These are phyloP conservation scores for Cotesia glomerata DNA, from an alignment of 1,140 invertebrate genomes.

Conservation along the genomic window DNA sequence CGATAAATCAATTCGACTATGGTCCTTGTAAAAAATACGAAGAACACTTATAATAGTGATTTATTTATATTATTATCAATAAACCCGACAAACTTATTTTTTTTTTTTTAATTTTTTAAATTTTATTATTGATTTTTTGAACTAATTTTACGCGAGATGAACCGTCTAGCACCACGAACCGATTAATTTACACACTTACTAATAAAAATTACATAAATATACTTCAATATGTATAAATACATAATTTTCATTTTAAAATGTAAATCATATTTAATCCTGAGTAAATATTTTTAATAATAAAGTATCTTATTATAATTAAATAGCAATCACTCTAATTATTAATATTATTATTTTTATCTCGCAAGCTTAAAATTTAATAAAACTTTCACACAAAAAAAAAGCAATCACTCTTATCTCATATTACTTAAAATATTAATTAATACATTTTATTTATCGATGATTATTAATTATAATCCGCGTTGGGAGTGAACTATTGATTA, in stretches of 20 bases:
- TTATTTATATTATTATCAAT: not conserved
- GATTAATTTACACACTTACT: conserved; percentile 54
- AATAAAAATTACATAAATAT: conserved; percentile 10
- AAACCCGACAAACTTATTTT: not conserved
- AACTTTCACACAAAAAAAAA: not conserved
- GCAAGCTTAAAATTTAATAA: not conserved
- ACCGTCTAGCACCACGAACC: conserved; percentile 57
- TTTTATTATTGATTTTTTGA: conserved; percentile 51
- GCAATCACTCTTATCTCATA: too few species aligned
- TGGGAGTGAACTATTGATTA: not conserved
- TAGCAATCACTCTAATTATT: conserved; percentile 48
- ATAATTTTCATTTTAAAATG: conserved; percentile 40
- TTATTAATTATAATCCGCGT: too few species aligned
- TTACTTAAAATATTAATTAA: too few species aligned
- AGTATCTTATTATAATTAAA: conserved; percentile 52
- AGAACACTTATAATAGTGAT: conserved; percentile 28
- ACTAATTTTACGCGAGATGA: conserved; percentile 39
- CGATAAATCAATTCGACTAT: conserved; percentile 27
- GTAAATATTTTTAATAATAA: conserved; percentile 64
- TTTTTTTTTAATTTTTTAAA: conserved; percentile 22
- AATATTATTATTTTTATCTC: conserved; percentile 28
- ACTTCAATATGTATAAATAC: not conserved
- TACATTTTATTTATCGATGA: too few species aligned
- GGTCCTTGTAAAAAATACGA: conserved; percentile 43
- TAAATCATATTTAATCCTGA: conserved; percentile 62